phyloP scores from a whole-genome alignment of 1,140 invertebrate species.

The Gryon sp. region DNA sequence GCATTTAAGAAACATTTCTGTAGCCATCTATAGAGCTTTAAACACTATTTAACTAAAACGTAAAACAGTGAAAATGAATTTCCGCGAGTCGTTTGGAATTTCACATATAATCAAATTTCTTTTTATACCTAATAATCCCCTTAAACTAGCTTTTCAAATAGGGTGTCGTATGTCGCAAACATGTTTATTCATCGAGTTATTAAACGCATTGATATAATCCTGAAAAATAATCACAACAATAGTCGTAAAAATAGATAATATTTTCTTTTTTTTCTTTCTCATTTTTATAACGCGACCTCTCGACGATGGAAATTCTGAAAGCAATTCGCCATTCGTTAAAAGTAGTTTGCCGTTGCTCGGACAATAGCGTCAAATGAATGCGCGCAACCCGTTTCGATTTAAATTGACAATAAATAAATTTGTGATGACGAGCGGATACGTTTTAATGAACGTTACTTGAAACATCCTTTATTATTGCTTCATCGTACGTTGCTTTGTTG shows the following conservation, averaged over 20 bases:
- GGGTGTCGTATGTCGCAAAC: slow-evolving; percentile 16
- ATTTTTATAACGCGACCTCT: neutral
- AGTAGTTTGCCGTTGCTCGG: slow-evolving; percentile 24
- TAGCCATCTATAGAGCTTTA: neutral
- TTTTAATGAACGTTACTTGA: slow-evolving; percentile 67
- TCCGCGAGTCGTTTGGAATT: slow-evolving; percentile 21
- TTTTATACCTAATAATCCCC: slow-evolving; percentile 32
- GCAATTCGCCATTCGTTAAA: slow-evolving; percentile 12
- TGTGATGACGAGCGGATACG: slow-evolving; percentile 46
- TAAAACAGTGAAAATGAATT: slow-evolving; percentile 24
- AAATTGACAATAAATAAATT: slow-evolving; percentile 72
- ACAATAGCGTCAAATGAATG: slow-evolving; percentile 69
- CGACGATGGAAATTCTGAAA: slow-evolving; percentile 34
- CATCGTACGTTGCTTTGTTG: slow-evolving; percentile 12
- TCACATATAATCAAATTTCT: slow-evolving; percentile 22
- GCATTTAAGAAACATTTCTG: neutral
- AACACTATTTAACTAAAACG: slow-evolving; percentile 5
- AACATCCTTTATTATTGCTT: slow-evolving; percentile 32
- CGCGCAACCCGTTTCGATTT: slow-evolving; percentile 39
- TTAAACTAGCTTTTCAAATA: slow-evolving; percentile 35
- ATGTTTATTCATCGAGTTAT: slow-evolving; percentile 27
- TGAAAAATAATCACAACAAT: slow-evolving; percentile 32
- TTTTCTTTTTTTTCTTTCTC: slow-evolving; percentile 42
- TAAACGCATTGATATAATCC: slow-evolving; percentile 26
- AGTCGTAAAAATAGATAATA: no score